Evolutionary conservation across 2,888 invertebrate species (phyloP), one percentile per base, ranked within the genome.

Genomic region (Salpingus planirostris): DNA sequence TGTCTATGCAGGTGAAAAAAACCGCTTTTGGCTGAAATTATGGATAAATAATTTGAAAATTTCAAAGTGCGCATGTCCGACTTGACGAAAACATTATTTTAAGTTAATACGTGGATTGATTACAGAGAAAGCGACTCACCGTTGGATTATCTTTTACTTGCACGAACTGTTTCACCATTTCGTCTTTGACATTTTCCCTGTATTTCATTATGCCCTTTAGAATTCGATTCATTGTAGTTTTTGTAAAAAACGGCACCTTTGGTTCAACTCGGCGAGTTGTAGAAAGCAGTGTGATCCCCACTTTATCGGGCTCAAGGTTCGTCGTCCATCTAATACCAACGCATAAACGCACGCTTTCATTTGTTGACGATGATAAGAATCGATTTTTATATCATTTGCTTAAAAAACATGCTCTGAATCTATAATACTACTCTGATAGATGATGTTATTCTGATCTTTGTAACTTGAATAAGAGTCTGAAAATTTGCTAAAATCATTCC

Each of bases 1-100:
- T 91, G 74, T 97, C 96, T 84, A 97, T 95, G 65, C 96, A 97
- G 24, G 93, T 91, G 67, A 96, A 93, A 70, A 96, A 90, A 40
- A 96, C 84, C 43, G 93, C 92, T 73, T 90, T 89, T 11, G 96
- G 96, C 90, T 96, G 67, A 60, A 74, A 23, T 11, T 8, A 18
- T 18, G 23, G 11, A 23, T n/a, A n/a, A n/a, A n/a, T n/a, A 18
- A 18, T 18, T 6, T 18, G 18, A 18, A 18, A 18, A 8, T 6
- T 18, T 18, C 5, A 18, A 18, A 8, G n/a, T 18, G 18, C 18
- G 18, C 18, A 18, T 18, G 18, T n/a, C n/a, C n/a, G n/a, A n/a
- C n/a, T n/a, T n/a, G n/a, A n/a, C n/a, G n/a, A n/a, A n/a, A n/a
- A 73, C 60, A 29, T 2, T 12, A 31, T 7, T 15, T 15, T 10